These are phyloP conservation scores for Rousettus leschenaultii DNA, from an alignment of 2,113 vertebrate genomes.

Conservation along the genomic window DNA sequence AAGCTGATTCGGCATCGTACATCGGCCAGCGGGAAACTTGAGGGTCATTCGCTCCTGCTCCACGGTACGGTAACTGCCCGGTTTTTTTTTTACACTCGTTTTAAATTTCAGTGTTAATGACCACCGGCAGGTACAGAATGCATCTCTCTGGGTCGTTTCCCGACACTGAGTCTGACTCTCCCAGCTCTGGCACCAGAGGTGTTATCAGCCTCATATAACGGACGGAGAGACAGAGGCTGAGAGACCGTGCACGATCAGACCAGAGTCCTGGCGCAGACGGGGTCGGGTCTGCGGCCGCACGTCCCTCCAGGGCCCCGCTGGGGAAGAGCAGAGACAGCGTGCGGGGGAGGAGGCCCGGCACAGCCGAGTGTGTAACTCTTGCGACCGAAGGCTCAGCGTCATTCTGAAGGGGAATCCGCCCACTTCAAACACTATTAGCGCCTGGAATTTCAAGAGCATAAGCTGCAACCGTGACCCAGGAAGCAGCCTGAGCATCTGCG, in stretches of 20 bases:
- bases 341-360: not conserved
- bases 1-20: not conserved
- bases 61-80: not conserved
- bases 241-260: not conserved
- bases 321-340: rapidly evolving
- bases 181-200: rapidly evolving
- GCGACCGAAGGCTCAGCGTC: not conserved
- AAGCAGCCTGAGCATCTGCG: not conserved
- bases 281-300: not conserved
- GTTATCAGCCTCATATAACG: not conserved
- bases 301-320: not conserved
- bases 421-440: not conserved
- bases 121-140: no score
- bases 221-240: not conserved
- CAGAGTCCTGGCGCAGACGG: not conserved
- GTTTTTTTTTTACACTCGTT: not conserved
- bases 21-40: not conserved
- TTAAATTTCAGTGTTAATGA: not conserved
- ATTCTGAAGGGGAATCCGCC: not conserved
- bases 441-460: not conserved
- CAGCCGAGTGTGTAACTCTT: not conserved
- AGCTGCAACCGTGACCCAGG: not conserved
- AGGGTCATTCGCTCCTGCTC: not conserved
- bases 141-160: not conserved
- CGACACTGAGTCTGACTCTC: rapidly evolving